Evolutionary conservation across 1,140 invertebrate genomes (phyloP), one percentile per base, ranked within the genome.

Genomic region (Melipona quadrifasciata): DNA sequence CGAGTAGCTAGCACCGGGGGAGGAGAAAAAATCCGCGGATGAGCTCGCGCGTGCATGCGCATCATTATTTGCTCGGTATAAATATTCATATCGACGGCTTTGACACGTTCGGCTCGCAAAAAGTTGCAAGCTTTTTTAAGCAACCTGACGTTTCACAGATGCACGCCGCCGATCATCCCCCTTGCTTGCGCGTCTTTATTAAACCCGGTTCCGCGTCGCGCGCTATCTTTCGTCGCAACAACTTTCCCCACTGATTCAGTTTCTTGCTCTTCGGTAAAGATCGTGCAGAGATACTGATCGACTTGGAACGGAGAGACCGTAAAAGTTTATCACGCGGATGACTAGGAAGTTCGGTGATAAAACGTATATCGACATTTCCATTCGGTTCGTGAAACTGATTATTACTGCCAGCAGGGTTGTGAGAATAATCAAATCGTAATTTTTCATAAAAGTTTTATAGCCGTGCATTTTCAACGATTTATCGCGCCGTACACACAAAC

Each of bases 21-120:
- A 1, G 6, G 24, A 57, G 8, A 24, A n/a, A n/a, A 67, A 17
- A 53, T 51, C 5, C 58, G 19, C 19, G 27, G n/a, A 24, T 11
- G 61, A 31, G n/a, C 21, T 21, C 34, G 64, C 74, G 53, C 14
- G 64, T 21, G 31, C 34, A 53, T 47, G 58, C 47, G 51, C 79
- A 64, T 78, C 81, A 65, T 74, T 75, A 75, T 64, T 55, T 55
- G 57, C 10, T 27, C 8, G 19, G 10, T 24, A 80, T 72, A 53
- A 80, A 80, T 72, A 80, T 80, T 80, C 78, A 80, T 71, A 80
- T 71, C 12, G 78, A 80, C 67, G 53, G 47, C 21, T 31, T 34
- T 39, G 67, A 47, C 53, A 47, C 16, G 67, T 71, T 55, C 53
- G 24, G 34, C n/a, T 27, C 10, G 67, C 4, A 39, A 80, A 72